phyloP scores from a whole-genome alignment of 2,797 vertebrate species.

The Helostoma temminkii region DNA sequence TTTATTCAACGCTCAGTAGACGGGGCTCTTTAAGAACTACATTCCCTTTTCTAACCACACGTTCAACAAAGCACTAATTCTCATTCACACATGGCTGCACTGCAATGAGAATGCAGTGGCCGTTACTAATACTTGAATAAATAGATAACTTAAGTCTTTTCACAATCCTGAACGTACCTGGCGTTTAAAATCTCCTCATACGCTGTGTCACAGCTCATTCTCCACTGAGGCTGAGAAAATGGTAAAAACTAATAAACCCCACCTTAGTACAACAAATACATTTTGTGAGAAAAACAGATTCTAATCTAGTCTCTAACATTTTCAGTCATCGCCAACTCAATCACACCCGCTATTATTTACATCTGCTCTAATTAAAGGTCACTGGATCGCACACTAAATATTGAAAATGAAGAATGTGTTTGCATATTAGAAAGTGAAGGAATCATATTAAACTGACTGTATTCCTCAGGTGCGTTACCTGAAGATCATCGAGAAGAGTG shows the following conservation, averaged over 20 bases:
- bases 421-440: slow-evolving; percentile 24
- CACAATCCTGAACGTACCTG: not conserved
- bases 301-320: too few species aligned
- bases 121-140: not conserved
- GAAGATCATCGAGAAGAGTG: slow-evolving; percentile 89
- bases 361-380: not conserved
- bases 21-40: not conserved
- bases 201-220: not conserved
- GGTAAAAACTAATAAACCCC: too few species aligned
- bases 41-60: not conserved
- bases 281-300: too few species aligned
- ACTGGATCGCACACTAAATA: not conserved
- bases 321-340: too few species aligned
- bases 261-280: too few species aligned
- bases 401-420: not conserved
- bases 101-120: not conserved
- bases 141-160: slow-evolving; percentile 25
- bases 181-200: slow-evolving; percentile 11
- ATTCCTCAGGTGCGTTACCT: slow-evolving; percentile 85
- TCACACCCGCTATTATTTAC: too few species aligned
- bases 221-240: not conserved
- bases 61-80: not conserved
- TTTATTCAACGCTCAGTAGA: not conserved
- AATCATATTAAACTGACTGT: slow-evolving; percentile 25
- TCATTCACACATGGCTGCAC: slow-evolving; percentile 19